Evolutionary conservation across 2,888 invertebrate species (phyloP).

Genomic region (Shargacucullia verbasci): DNA sequence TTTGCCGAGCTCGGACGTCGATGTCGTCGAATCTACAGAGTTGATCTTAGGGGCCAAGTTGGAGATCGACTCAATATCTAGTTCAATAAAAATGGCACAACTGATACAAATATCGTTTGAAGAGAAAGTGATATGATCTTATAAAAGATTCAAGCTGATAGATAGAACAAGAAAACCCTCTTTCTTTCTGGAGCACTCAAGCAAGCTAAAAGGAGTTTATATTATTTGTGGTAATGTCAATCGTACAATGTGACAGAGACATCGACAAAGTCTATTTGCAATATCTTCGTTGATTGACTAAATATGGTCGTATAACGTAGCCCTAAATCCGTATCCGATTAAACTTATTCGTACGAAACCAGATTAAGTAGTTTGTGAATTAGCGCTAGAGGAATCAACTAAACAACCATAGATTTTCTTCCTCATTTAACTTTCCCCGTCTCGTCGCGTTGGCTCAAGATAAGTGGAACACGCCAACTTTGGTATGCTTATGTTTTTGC

Average conservation of each 20-base stretch:
- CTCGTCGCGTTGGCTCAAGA: slow-evolving; percentile 62
- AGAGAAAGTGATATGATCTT: not conserved
- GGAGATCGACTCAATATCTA: slow-evolving; percentile 14
- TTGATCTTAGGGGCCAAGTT: slow-evolving; percentile 57
- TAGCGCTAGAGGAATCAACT: slow-evolving; percentile 73
- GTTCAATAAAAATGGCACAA: not conserved
- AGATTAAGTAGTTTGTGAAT: slow-evolving; percentile 79
- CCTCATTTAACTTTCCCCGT: slow-evolving; percentile 79
- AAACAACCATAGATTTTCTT: slow-evolving; percentile 80
- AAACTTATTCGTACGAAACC: slow-evolving; percentile 63
- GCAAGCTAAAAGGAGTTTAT: no score
- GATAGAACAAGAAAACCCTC: no score
- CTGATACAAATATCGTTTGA: not conserved
- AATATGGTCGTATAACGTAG: not conserved
- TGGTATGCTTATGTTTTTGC: slow-evolving; percentile 17
- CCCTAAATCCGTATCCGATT: slow-evolving; percentile 52
- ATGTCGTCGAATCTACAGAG: slow-evolving; percentile 30
- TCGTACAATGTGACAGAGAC: no score
- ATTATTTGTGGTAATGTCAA: no score
- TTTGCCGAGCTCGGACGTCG: slow-evolving; percentile 37
- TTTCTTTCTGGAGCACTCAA: no score
- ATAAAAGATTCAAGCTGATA: no score
- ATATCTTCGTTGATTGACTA: no score
- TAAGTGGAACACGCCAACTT: slow-evolving; percentile 68
- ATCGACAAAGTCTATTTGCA: no score